Evolutionary conservation across 2,797 vertebrate species (phyloP), one percentile per base, ranked within the genome.

Genomic region (Scolopax bukidnonensis): DNA sequence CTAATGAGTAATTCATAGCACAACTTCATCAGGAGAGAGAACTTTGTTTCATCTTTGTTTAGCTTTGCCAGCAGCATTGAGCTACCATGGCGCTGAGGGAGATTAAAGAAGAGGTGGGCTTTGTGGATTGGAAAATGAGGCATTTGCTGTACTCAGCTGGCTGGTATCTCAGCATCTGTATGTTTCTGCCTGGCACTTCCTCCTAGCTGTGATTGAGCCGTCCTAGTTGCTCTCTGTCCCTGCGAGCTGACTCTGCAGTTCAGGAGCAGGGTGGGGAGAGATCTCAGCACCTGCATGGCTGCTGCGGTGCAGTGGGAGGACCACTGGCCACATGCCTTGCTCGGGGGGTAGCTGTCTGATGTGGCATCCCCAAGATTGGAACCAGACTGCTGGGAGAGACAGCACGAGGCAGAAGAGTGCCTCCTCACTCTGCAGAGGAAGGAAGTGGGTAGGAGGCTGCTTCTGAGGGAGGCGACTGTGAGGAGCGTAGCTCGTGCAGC

Each of bases 331-430:
- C 95, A 81, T 25, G 79, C 88, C 6, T 90, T 94, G 94, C 94
- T 96, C 8, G 23, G 75, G 76, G 76, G 81, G 56, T 80, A 82
- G 93, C 90, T 88, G 86, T 95, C 96, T 96, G 95, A 94, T 94
- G 84, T 93, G 95, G 79, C 91, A 90, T 95, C 95, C 75, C 71
- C 2, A 33, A 84, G 85, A 95, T 91, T 92, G 78, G 41, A 77
- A 81, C 24, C 41, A 88, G 81, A 50, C 61, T 81, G 60, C 47
- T 64, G 64, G 61, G 40, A 84, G 86, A 75, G 63, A 30, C 56
- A 60, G 45, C 68, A 41, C 0, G 2, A 90, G 71, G 78, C 48
- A 0, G 16, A 86, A 71, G 78, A 57, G 76, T 0, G 5, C 59
- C 71, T 78, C 9, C 2, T 50, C 86, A 43, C 78, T 70, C 70